phyloP scores from a whole-genome alignment of 2,797 vertebrate genomes.

The Leucoraja ocellata region DNA sequence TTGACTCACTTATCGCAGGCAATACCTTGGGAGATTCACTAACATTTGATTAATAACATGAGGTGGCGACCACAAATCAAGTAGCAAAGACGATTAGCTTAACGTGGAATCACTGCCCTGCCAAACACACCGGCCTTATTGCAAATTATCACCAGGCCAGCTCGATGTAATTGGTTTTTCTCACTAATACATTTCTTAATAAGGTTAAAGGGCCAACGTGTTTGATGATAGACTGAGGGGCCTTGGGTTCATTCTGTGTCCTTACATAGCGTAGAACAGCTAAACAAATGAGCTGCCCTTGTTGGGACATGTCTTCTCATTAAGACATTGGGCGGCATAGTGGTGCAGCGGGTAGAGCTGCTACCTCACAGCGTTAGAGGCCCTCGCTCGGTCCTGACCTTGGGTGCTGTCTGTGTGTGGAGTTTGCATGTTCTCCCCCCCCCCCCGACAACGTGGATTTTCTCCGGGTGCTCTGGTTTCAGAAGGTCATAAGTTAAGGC shows the following conservation, averaged over 20 bases:
- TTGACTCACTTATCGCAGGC: not conserved
- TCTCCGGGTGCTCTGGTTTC: too few species aligned
- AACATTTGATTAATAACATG: constrained; percentile 20
- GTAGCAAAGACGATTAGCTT: not conserved
- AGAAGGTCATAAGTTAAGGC: too few species aligned
- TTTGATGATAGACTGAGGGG: not conserved
- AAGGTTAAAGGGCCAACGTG: not conserved
- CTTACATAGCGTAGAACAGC: not conserved
- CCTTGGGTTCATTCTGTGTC: constrained; percentile 3
- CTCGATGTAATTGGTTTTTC: constrained; percentile 11
- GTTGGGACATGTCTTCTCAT: too few species aligned
- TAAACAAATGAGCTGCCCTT: constrained; percentile 13
- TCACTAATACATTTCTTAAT: not conserved
- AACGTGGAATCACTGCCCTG: not conserved
- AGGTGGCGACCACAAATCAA: not conserved
- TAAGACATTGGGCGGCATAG: too few species aligned
- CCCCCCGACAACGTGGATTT: too few species aligned
- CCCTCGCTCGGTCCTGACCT: too few species aligned
- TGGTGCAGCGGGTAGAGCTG: too few species aligned
- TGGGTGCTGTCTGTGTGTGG: too few species aligned
- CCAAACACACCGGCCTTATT: not conserved
- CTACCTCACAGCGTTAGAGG: too few species aligned
- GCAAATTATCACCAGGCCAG: constrained; percentile 16
- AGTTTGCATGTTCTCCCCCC: too few species aligned
- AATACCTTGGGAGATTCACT: constrained; percentile 9